Conservation (phyloP, 1,140 invertebrate species). For the Colletes gigas region DNA sequence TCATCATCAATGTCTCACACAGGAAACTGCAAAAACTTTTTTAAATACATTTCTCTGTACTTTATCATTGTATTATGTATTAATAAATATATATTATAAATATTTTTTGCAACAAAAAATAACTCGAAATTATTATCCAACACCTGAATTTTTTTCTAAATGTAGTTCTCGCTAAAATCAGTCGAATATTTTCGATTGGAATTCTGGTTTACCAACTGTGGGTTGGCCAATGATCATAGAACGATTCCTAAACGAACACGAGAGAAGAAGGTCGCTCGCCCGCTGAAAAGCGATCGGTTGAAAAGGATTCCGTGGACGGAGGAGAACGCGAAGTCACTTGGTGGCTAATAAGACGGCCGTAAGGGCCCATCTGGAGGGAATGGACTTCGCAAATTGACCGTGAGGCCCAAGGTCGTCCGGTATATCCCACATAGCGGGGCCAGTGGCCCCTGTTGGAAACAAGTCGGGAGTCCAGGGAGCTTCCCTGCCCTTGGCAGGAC, state of each 20-base stretch:
- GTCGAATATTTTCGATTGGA: too few relatives aligned
- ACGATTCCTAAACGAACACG: not conserved
- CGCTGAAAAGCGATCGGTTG: conserved; percentile 13
- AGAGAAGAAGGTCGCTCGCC: not conserved
- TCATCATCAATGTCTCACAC: too few relatives aligned
- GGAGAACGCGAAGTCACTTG: conserved; percentile 18
- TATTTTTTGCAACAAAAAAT: too few relatives aligned
- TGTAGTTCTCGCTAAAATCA: too few relatives aligned
- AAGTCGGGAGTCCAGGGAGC: conserved; percentile 54
- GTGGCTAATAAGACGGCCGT: conserved; percentile 68
- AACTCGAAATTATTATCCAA: too few relatives aligned
- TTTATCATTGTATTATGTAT: too few relatives aligned
- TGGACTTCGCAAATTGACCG: conserved; percentile 78
- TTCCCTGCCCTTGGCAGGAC: conserved; percentile 59
- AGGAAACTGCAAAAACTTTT: too few relatives aligned
- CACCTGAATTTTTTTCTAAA: too few relatives aligned
- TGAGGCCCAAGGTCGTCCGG: conserved; percentile 80
- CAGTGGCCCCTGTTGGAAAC: conserved; percentile 76
- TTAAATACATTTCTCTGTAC: too few relatives aligned
- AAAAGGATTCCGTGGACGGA: conserved; percentile 13
- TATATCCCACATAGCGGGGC: conserved; percentile 75
- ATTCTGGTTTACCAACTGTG: too few relatives aligned
- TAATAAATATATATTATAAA: too few relatives aligned
- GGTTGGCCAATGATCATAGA: not conserved
- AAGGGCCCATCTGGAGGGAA: conserved; percentile 69